Evolutionary conservation across 2,888 invertebrate genomes (phyloP).

Genomic region (Acholoe squamosa): DNA sequence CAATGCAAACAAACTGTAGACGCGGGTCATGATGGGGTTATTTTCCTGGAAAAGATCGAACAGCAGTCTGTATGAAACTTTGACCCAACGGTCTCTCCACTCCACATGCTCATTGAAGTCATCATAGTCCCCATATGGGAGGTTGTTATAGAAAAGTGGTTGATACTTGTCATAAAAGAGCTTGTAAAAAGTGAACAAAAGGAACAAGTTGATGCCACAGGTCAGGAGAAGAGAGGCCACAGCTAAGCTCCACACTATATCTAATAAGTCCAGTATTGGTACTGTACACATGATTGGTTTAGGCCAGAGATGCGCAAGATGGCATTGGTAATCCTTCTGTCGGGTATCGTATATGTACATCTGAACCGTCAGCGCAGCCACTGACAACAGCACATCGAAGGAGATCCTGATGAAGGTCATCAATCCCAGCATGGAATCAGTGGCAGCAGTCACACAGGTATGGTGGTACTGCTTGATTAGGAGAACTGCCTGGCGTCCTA

Average conservation of each 20-base stretch:
- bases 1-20: slow-evolving; percentile 60
- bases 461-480: slow-evolving; percentile 65
- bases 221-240: slow-evolving; percentile 42
- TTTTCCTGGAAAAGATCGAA: slow-evolving; percentile 63
- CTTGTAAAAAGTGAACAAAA: neutral
- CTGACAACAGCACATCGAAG: slow-evolving; percentile 29
- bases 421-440: neutral
- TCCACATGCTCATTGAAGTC: slow-evolving; percentile 63
- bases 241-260: slow-evolving; percentile 64
- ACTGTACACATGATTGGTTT: slow-evolving; percentile 65
- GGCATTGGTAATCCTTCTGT: slow-evolving; percentile 59
- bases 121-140: slow-evolving; percentile 65
- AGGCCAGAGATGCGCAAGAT: slow-evolving; percentile 16
- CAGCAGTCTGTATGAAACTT: slow-evolving; percentile 64
- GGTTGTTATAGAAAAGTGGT: slow-evolving; percentile 64
- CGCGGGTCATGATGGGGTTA: slow-evolving; percentile 65
- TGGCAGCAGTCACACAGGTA: slow-evolving; percentile 62
- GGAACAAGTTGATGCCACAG: neutral
- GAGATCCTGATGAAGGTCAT: slow-evolving; percentile 23
- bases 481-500: neutral
- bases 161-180: slow-evolving; percentile 44
- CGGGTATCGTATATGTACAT: slow-evolving; percentile 62
- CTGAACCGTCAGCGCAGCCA: slow-evolving; percentile 56
- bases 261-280: slow-evolving; percentile 65
- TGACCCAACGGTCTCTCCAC: slow-evolving; percentile 61